phyloP scores from a whole-genome alignment of 2,113 vertebrate species.

The Chaetodon trifascialis region DNA sequence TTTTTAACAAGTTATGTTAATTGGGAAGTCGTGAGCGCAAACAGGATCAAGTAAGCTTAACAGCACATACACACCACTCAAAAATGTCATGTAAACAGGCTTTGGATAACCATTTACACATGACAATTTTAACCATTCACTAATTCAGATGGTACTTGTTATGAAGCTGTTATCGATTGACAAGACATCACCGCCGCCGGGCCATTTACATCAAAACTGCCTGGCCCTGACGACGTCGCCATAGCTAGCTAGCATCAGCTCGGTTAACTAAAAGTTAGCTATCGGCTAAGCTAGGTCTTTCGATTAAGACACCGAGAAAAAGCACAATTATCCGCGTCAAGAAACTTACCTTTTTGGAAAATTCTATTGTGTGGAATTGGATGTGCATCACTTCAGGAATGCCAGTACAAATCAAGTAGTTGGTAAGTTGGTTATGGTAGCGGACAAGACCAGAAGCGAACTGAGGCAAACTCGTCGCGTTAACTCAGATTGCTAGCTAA shows the following conservation, averaged over 20 bases:
- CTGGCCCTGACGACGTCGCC: slow-evolving; percentile 74
- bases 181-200: not conserved
- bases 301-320: slow-evolving; percentile 36
- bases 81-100: not conserved
- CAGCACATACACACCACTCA: slow-evolving; percentile 1
- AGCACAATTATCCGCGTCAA: not conserved
- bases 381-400: slow-evolving; percentile 42
- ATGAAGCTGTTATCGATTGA: not conserved
- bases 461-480: slow-evolving; percentile 77
- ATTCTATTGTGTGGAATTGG: too few species aligned
- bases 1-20: slow-evolving; percentile 37
- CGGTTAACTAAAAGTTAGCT: slow-evolving; percentile 76
- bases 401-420: slow-evolving; percentile 30
- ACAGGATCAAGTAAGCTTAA: slow-evolving; percentile 37
- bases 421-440: slow-evolving; percentile 44
- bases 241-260: slow-evolving; percentile 76
- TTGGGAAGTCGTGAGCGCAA: slow-evolving; percentile 15
- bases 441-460: slow-evolving; percentile 45
- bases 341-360: slow-evolving; percentile 62
- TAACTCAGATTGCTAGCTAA: slow-evolving; percentile 70
- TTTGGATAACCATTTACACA: not conserved
- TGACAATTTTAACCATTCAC: not conserved
- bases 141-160: not conserved
- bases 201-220: slow-evolving; percentile 47
- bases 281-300: slow-evolving; percentile 75